A percentile compares a stretch with the other conserved stretches of the same genome.
phyloP scores from a whole-genome alignment of 2,113 vertebrate species.

The Phoenicopterus ruber region DNA sequence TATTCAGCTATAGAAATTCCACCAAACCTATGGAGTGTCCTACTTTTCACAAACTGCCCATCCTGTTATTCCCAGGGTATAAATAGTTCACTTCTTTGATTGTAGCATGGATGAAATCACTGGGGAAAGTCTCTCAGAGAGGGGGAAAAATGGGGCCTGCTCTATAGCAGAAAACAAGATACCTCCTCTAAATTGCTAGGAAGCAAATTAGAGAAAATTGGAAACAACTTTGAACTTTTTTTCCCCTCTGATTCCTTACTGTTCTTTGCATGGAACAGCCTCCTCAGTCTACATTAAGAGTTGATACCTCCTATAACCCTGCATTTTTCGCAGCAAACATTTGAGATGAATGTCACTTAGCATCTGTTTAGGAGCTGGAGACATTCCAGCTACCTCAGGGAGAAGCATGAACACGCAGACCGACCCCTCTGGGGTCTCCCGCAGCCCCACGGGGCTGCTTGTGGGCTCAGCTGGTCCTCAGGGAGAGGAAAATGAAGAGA shows the following conservation, averaged over 20 bases:
- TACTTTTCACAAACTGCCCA: not conserved
- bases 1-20: not conserved
- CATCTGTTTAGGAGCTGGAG: not conserved
- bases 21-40: not conserved
- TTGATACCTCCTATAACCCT: not conserved
- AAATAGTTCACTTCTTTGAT: not conserved
- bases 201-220: not conserved
- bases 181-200: not conserved
- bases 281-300: not conserved
- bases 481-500: not conserved
- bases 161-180: not conserved
- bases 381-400: not conserved
- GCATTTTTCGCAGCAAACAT: not conserved
- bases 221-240: not conserved
- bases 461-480: not conserved
- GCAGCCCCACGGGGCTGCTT: not conserved
- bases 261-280: not conserved
- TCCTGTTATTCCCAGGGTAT: not conserved
- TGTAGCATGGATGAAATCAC: not conserved
- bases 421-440: not conserved
- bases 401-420: not conserved
- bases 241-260: rapidly evolving
- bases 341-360: not conserved
- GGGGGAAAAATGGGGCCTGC: too few species aligned
- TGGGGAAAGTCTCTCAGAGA: not conserved